Percentiles rank a stretch among this genome's conserved stretches.
Evolutionary conservation across 2,888 invertebrate species (phyloP).

Genomic region (Ichneumon xanthorius): DNA sequence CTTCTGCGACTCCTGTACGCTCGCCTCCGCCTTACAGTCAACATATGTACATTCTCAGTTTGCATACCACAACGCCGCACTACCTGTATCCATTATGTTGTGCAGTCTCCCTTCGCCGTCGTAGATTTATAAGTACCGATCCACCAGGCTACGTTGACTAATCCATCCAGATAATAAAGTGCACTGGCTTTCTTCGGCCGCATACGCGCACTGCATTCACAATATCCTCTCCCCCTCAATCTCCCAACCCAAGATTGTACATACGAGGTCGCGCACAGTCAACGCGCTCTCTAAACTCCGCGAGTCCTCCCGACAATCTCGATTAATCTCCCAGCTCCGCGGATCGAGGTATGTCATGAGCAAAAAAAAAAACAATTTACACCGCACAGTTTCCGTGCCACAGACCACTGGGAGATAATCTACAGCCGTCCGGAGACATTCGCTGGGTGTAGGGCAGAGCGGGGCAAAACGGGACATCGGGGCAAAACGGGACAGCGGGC

Average conservation of each 20-base stretch:
- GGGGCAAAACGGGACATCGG: no score
- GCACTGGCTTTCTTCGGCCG: constrained; percentile 58
- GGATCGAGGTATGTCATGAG: constrained; percentile 39
- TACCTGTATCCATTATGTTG: constrained; percentile 20
- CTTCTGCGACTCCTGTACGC: constrained; percentile 46
- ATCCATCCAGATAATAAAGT: constrained; percentile 61
- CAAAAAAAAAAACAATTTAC: constrained; percentile 33
- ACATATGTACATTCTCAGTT: constrained; percentile 23
- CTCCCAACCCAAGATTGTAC: background rate
- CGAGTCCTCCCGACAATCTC: constrained; percentile 37
- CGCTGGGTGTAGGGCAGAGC: background rate
- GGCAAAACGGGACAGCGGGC: no score
- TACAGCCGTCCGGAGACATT: constrained; percentile 1
- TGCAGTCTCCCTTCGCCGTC: constrained; percentile 41
- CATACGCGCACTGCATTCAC: constrained; percentile 33
- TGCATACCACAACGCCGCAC: constrained; percentile 15
- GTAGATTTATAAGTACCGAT: constrained; percentile 59
- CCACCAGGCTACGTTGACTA: constrained; percentile 58
- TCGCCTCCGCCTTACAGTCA: background rate
- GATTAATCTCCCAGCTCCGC: constrained; percentile 43
- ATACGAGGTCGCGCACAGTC: background rate
- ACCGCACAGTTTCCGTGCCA: constrained; percentile 37
- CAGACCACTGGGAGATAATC: background rate
- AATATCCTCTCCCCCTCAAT: constrained; percentile 25
- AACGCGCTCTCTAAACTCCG: constrained; percentile 38